Evolutionary conservation across 1,140 invertebrate genomes (phyloP).

Genomic region (Drosophila insularis): DNA sequence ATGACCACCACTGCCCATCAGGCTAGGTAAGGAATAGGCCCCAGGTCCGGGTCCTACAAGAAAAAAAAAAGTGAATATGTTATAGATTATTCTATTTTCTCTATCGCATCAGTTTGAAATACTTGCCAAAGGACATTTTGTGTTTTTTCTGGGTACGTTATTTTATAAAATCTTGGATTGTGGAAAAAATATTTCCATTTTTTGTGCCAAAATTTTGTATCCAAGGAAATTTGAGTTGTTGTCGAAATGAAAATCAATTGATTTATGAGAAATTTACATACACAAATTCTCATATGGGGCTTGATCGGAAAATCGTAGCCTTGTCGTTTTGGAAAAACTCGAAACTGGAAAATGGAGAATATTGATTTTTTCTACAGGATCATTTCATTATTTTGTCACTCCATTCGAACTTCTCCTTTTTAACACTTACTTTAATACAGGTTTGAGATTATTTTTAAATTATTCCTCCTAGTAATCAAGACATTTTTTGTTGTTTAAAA

Average conservation of each 20-base stretch:
- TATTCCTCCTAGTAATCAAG: neutral
- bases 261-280: neutral
- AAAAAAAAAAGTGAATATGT: too few relatives aligned
- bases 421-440: too few relatives aligned
- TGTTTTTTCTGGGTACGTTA: neutral
- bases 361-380: too few relatives aligned
- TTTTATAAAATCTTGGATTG: too few relatives aligned
- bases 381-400: too few relatives aligned
- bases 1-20: conserved; percentile 22
- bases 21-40: conserved; percentile 40
- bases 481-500: neutral
- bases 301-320: neutral
- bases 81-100: too few relatives aligned
- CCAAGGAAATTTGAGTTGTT: neutral
- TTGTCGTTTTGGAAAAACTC: neutral
- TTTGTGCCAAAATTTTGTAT: neutral
- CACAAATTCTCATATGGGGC: neutral
- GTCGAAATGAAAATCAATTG: neutral
- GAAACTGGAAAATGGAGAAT: too few relatives aligned
- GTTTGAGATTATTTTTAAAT: too few relatives aligned
- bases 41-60: conserved; percentile 36
- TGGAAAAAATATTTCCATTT: too few relatives aligned
- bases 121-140: neutral
- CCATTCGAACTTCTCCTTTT: too few relatives aligned
- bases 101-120: too few relatives aligned